Percentiles rank a stretch among this genome's conserved stretches.
Conservation (phyloP, 92 coral and sea anemone genomes). For the Porites divaricata region DNA sequence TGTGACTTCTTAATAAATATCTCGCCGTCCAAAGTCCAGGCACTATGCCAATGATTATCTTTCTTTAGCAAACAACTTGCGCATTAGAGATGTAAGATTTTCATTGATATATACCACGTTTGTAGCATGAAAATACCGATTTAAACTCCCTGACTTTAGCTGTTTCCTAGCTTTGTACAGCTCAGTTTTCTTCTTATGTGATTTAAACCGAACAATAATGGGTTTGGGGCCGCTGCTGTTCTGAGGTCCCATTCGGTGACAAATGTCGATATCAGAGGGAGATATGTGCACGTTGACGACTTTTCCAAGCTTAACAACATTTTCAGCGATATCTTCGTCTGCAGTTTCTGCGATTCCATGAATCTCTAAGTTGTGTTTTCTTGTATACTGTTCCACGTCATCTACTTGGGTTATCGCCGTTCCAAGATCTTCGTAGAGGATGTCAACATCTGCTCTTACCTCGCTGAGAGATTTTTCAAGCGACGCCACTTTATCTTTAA, state of each 20-base stretch:
- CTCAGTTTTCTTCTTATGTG: no score
- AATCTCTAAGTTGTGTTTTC: slow-evolving; percentile 9
- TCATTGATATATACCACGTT: no score
- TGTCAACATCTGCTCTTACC: background rate
- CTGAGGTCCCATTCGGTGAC: slow-evolving; percentile 1
- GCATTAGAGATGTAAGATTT: no score
- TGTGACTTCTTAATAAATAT: background rate
- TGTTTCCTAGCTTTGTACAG: no score
- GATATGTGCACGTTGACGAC: slow-evolving; percentile 5
- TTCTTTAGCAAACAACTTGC: background rate
- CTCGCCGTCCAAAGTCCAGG: no score
- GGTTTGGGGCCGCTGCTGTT: background rate
- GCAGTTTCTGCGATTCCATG: slow-evolving; percentile 7
- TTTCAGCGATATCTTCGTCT: background rate
- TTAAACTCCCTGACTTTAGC: no score
- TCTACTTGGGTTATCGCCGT: slow-evolving; percentile 12
- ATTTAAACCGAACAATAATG: no score
- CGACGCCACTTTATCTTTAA: background rate
- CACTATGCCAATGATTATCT: background rate
- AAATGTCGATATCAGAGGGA: background rate
- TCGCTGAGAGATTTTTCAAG: background rate
- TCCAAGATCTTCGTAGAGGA: slow-evolving; percentile 4
- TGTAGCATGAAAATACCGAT: no score
- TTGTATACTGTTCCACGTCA: background rate
- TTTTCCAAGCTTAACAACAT: slow-evolving; percentile 18